These are phyloP conservation scores for Galaxea fascicularis DNA, from an alignment of 92 coral and sea anemone genomes.

Conservation along the genomic window DNA sequence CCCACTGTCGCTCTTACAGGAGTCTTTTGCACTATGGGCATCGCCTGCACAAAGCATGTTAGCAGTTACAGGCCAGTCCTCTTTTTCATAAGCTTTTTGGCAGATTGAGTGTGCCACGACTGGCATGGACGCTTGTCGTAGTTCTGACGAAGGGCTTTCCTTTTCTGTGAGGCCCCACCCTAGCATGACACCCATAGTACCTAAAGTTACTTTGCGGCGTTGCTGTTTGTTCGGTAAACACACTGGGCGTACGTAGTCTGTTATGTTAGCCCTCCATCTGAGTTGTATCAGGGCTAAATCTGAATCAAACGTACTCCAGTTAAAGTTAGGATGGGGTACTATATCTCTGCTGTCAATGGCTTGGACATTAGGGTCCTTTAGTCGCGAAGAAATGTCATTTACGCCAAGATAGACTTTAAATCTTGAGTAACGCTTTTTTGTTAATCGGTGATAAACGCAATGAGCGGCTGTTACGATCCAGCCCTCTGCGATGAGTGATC, in stretches of 20 bases:
- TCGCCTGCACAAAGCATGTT: conserved; percentile 98
- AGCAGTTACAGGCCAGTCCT: conserved; percentile 85
- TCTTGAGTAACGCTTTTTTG: conserved; percentile 43
- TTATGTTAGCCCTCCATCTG: conserved; percentile 81
- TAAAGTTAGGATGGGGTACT: conserved; percentile 76
- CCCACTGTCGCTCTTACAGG: conserved; percentile 93
- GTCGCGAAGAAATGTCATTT: conserved; percentile 70
- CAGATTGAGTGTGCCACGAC: conserved; percentile 75
- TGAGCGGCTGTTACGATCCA: conserved; percentile 99
- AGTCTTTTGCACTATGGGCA: conserved; percentile 61
- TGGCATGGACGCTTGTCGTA: conserved; percentile 84
- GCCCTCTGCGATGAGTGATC: conserved; percentile 84
- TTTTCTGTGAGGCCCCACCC: conserved; percentile 93
- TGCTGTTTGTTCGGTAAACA: conserved; percentile 89
- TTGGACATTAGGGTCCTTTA: conserved; percentile 73
- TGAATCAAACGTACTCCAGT: conserved; percentile 85
- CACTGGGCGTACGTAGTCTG: conserved; percentile 87
- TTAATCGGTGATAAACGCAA: conserved; percentile 67
- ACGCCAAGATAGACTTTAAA: conserved; percentile 85
- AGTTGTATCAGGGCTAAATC: conserved; percentile 91
- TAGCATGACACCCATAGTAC: conserved; percentile 82
- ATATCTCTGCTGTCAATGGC: conserved; percentile 74
- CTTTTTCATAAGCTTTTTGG: conserved; percentile 70
- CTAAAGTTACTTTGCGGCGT: conserved; percentile 70
- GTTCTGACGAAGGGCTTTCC: conserved; percentile 45